phyloP scores from a whole-genome alignment of 2,888 invertebrate genomes.

The Schizaphis graminum region DNA sequence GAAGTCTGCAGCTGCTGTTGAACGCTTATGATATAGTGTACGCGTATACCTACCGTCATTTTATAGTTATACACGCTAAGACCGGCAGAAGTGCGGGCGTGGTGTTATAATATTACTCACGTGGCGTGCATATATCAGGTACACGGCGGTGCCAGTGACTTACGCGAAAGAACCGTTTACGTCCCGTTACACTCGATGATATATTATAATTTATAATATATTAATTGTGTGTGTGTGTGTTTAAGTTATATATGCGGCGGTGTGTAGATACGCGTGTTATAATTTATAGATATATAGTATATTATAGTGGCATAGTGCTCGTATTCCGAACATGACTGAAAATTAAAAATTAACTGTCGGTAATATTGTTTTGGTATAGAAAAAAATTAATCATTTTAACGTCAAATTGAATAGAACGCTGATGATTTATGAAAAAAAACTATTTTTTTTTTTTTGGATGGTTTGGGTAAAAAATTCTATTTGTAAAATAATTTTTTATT shows the following conservation, averaged over 20 bases:
- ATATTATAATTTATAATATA: not conserved
- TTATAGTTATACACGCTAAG: not conserved
- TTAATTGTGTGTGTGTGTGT: not conserved
- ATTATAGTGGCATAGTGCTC: not conserved
- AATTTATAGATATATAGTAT: not conserved
- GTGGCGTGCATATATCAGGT: not conserved
- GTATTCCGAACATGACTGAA: not conserved
- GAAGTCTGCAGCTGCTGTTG: not conserved
- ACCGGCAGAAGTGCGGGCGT: slow-evolving; percentile 2
- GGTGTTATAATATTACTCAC: slow-evolving; percentile 8
- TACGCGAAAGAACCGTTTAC: not conserved
- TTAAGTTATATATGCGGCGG: not conserved
- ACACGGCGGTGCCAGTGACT: not conserved
- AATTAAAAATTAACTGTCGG: not conserved
- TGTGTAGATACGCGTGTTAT: not conserved
- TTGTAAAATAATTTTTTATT: not conserved
- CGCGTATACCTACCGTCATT: not conserved
- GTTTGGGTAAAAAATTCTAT: not conserved
- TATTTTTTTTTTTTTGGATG: not conserved
- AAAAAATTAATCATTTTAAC: not conserved
- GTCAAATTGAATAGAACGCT: not conserved
- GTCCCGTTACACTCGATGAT: not conserved
- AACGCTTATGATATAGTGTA: not conserved
- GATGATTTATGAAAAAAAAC: not conserved
- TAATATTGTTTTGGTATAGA: not conserved